These are phyloP conservation scores for Drosophila insularis DNA, from an alignment of 1,140 invertebrate genomes.

Conservation along the genomic window DNA sequence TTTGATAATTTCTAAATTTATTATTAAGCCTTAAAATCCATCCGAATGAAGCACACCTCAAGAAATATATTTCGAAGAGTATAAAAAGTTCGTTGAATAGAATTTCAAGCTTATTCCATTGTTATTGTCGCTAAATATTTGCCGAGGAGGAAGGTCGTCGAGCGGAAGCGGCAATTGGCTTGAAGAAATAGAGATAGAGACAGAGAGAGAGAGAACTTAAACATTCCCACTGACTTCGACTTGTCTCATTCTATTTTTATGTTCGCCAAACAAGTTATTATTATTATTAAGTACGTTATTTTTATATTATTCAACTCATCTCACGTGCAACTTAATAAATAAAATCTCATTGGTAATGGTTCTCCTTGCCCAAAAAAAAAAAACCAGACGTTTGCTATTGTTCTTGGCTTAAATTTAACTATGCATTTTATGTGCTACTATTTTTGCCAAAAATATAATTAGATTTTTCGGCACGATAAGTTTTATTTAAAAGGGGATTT, in stretches of 20 bases:
- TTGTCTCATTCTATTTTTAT: slow-evolving; percentile 25
- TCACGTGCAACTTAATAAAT: neutral
- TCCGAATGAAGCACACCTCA: too few species aligned
- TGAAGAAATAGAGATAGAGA: slow-evolving; percentile 5
- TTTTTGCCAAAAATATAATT: slow-evolving; percentile 2
- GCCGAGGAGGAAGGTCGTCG: slow-evolving; percentile 43
- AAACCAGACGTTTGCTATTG: neutral
- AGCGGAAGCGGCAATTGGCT: slow-evolving; percentile 59
- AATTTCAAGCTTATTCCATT: slow-evolving; percentile 55
- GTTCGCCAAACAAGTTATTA: slow-evolving; percentile 10
- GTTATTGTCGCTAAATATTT: slow-evolving; percentile 36
- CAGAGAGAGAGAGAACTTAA: slow-evolving; percentile 11
- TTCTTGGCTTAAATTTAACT: slow-evolving; percentile 1
- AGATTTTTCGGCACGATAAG: neutral
- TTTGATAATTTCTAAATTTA: too few species aligned
- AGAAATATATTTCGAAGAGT: neutral
- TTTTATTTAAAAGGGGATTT: neutral
- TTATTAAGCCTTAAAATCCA: too few species aligned
- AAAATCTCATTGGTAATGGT: neutral
- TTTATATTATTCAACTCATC: slow-evolving; percentile 6
- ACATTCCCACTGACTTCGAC: neutral
- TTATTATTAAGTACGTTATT: slow-evolving; percentile 1
- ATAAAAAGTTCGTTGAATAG: neutral
- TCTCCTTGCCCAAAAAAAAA: neutral
- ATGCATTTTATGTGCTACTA: neutral